Conservation (phyloP, 2,888 invertebrate species). For the Drosophila anomalata region DNA sequence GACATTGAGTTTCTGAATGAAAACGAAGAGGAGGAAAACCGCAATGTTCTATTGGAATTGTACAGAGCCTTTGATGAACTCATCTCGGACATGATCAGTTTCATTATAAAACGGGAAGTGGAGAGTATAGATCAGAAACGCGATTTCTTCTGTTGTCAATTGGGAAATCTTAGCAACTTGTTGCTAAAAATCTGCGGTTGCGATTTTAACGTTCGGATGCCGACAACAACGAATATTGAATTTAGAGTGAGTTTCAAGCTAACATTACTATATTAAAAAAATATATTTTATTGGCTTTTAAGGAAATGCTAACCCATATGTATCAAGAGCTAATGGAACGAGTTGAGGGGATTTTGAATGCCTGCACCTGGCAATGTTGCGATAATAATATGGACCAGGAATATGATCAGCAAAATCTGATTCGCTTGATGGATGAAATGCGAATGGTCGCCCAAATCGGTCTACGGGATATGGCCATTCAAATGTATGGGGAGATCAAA, state of each 20-base stretch:
- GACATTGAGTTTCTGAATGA: slow-evolving; percentile 5
- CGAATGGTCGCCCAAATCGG: slow-evolving; percentile 47
- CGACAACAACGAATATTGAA: slow-evolving; percentile 74
- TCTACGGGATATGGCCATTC: slow-evolving; percentile 50
- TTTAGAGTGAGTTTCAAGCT: slow-evolving; percentile 54
- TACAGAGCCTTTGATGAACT: slow-evolving; percentile 61
- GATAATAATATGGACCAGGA: slow-evolving; percentile 20
- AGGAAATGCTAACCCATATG: slow-evolving; percentile 70
- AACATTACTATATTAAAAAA: background rate
- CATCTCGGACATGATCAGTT: slow-evolving; percentile 49
- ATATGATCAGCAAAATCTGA: slow-evolving; percentile 17
- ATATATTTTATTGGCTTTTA: background rate
- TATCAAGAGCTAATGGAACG: slow-evolving; percentile 62
- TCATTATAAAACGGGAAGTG: slow-evolving; percentile 33
- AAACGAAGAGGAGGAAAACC: background rate
- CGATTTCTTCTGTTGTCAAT: slow-evolving; percentile 66
- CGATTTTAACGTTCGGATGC: slow-evolving; percentile 72
- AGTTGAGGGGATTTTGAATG: slow-evolving; percentile 30
- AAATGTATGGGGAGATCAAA: slow-evolving; percentile 48
- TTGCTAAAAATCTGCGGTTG: slow-evolving; percentile 65
- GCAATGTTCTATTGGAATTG: slow-evolving; percentile 40
- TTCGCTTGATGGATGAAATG: slow-evolving; percentile 48
- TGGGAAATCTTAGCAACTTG: slow-evolving; percentile 67
- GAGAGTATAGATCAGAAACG: slow-evolving; percentile 12
- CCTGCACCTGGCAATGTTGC: slow-evolving; percentile 42